Evolutionary conservation across 1,140 invertebrate species (phyloP).

Genomic region (Drosophila truncata): DNA sequence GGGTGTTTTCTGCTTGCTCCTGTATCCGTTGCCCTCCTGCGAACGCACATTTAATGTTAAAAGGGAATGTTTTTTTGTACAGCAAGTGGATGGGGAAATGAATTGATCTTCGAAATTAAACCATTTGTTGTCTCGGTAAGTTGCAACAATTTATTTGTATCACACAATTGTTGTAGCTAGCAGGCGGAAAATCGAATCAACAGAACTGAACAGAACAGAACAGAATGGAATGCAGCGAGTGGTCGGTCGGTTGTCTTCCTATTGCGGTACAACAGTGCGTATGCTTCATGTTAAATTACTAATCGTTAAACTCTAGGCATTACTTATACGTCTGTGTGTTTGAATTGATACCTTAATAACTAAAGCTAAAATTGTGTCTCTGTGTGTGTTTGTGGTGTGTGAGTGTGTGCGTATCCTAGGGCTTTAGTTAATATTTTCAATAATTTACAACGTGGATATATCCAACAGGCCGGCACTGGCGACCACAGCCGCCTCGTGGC

Average conservation of each 20-base stretch:
- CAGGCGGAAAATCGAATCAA: slow-evolving; percentile 33
- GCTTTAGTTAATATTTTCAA: slow-evolving; percentile 72
- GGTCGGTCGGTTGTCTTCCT: slow-evolving; percentile 33
- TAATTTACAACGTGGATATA: slow-evolving; percentile 85
- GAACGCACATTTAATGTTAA: slow-evolving; percentile 37
- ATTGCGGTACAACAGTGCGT: slow-evolving; percentile 77
- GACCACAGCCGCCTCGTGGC: slow-evolving; percentile 58
- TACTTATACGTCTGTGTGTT: slow-evolving; percentile 36
- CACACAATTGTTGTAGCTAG: slow-evolving; percentile 74
- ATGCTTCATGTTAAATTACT: slow-evolving; percentile 76
- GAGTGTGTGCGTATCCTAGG: slow-evolving; percentile 43
- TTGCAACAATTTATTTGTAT: slow-evolving; percentile 78
- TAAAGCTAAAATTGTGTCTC: slow-evolving; percentile 75
- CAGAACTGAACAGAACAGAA: slow-evolving; percentile 38
- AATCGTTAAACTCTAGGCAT: slow-evolving; percentile 48
- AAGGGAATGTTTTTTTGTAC: slow-evolving; percentile 46
- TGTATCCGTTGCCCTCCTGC: neutral
- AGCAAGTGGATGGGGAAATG: slow-evolving; percentile 51
- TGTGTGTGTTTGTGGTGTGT: slow-evolving; percentile 37
- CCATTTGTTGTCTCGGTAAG: slow-evolving; percentile 40
- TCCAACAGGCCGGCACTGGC: slow-evolving; percentile 77
- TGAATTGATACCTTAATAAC: slow-evolving; percentile 66
- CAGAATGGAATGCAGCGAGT: slow-evolving; percentile 57
- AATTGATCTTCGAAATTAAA: slow-evolving; percentile 45
- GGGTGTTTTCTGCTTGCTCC: neutral